Evolutionary conservation across 2,797 vertebrate species (phyloP), one percentile per base, ranked within the genome.

Genomic region (Lacerta bilineata): DNA sequence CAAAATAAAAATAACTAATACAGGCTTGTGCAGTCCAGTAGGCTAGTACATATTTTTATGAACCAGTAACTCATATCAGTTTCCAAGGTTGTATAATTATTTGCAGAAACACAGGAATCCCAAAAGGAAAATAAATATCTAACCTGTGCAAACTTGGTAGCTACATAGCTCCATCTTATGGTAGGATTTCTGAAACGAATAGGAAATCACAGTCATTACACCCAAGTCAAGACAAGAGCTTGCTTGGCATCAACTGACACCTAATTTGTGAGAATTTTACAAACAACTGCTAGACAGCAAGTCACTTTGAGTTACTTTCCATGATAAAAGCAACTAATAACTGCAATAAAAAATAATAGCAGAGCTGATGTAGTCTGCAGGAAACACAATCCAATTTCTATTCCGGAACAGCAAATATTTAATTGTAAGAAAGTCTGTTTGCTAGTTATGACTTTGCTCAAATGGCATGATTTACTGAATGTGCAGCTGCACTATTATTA

Each of bases 151-250:
- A 99, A 98, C 90, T 99, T 98, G 87, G 98, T 97, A 91, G 97
- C 98, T 85, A 99, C 98, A 36, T 99, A 99, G 89, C 98, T 91
- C 99, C 99, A 99, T 93, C 98, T 97, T 95, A 98, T 98, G 1
- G 90, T 95, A 9, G 98, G 98, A 93, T 97, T 99, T 95, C 99
- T 99, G 93, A 36, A 77, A 94, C 89, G 66, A 95, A 29, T 4
- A 55, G 3, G 50, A 55, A 8, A 27, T 90, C 3, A 3, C 29
- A 66, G 2, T 36, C 7, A 74, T 66, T 76, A 75, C 0, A 89
- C 7, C 8, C 55, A 68, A 83, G 10, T 8, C 0, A 87, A 23
- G 7, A 76, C 5, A 23, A 23, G 59, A 61, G 2, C 50, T 55
- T 55, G 50, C 50, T 55, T 55, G 50, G 50, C 13, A 55, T 55